These are phyloP conservation scores for Dicranocentrus wangi DNA, from an alignment of 2,888 invertebrate species.

Conservation along the genomic window DNA sequence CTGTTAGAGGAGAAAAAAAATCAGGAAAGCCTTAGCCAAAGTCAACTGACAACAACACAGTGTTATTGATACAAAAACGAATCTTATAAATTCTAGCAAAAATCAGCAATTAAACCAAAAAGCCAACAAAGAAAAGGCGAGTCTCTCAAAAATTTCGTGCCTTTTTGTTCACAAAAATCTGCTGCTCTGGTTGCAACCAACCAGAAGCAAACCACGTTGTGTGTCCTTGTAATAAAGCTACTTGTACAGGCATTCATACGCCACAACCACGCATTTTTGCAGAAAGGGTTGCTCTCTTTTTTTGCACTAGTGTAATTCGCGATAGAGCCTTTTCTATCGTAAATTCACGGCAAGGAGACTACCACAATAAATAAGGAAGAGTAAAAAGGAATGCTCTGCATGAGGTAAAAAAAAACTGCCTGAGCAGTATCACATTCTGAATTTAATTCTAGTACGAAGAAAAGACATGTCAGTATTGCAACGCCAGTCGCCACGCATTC, in stretches of 20 bases:
- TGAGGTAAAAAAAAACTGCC: neutral
- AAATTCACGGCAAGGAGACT: neutral
- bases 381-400: neutral
- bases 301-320: neutral
- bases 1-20: too few relatives aligned
- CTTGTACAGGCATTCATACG: neutral
- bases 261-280: neutral
- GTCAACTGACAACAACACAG: too few relatives aligned
- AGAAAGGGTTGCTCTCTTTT: neutral
- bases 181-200: neutral
- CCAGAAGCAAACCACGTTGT: conserved; percentile 7
- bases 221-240: conserved; percentile 1
- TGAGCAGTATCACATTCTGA: neutral
- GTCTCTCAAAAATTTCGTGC: too few relatives aligned
- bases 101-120: too few relatives aligned
- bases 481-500: neutral
- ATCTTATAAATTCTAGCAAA: too few relatives aligned
- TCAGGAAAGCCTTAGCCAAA: too few relatives aligned
- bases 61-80: too few relatives aligned
- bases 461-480: too few relatives aligned
- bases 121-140: too few relatives aligned
- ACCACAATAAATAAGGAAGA: conserved; percentile 10
- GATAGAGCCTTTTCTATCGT: neutral
- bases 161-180: too few relatives aligned
- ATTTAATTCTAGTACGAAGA: neutral